These are phyloP conservation scores for Rhinoptilus africanus DNA, from an alignment of 2,113 vertebrate genomes.

Conservation along the genomic window DNA sequence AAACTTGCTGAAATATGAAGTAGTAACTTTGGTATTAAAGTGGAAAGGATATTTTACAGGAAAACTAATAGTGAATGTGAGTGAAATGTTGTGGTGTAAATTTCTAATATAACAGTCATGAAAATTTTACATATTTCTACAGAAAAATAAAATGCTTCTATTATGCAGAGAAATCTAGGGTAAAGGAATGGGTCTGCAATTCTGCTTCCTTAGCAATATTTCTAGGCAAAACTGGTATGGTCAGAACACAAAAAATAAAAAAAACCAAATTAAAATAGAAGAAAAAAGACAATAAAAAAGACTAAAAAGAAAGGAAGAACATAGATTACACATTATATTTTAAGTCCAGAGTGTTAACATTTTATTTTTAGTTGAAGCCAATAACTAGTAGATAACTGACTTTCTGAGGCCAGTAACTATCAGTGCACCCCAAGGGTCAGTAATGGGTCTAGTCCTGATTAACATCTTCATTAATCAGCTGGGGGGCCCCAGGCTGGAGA, in stretches of 20 bases:
- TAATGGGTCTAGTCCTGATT: background rate
- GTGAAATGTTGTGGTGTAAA: background rate
- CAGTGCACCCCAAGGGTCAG: fast-evolving
- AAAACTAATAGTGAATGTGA: background rate
- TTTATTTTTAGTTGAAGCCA: background rate
- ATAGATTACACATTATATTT: background rate
- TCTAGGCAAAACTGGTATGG: background rate
- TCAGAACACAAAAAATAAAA: background rate
- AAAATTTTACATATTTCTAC: background rate
- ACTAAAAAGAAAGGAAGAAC: background rate
- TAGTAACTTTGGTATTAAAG: background rate
- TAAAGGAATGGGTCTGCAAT: background rate
- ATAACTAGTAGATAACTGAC: background rate
- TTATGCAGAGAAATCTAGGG: background rate
- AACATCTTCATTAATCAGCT: background rate
- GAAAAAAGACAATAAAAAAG: background rate
- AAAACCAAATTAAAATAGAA: background rate
- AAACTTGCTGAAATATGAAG: background rate
- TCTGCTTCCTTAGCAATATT: background rate
- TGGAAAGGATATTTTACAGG: background rate
- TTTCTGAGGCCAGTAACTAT: background rate
- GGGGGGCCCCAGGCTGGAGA: background rate
- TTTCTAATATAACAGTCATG: background rate
- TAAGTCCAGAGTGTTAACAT: background rate
- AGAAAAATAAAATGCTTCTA: background rate